A percentile compares a stretch with the other conserved stretches of the same genome.
Conservation (phyloP, 1,140 invertebrate species). For the Sipha flava region DNA sequence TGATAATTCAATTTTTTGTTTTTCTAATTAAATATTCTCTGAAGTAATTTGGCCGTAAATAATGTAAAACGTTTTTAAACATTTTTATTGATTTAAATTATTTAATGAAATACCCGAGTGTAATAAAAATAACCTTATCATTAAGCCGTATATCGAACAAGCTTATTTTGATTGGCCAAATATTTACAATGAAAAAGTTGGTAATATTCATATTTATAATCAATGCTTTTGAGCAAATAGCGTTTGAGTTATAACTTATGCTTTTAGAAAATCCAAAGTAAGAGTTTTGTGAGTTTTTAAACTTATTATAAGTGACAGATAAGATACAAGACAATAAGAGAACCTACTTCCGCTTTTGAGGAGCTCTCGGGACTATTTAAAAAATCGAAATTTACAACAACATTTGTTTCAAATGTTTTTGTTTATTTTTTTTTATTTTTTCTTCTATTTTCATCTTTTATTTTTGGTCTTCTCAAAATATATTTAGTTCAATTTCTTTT, state of each 20-base stretch:
- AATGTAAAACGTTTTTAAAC: too few relatives aligned
- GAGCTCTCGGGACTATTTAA: background rate
- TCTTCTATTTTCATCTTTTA: background rate
- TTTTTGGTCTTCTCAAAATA: background rate
- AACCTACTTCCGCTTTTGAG: background rate
- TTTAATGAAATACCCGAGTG: too few relatives aligned
- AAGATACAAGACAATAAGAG: background rate
- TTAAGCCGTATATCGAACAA: too few relatives aligned
- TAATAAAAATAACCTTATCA: too few relatives aligned
- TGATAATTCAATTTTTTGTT: too few relatives aligned
- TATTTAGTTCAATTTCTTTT: slow-evolving; percentile 13
- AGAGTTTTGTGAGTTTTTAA: background rate
- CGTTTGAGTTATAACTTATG: background rate
- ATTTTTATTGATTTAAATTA: too few relatives aligned
- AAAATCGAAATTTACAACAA: slow-evolving; percentile 14
- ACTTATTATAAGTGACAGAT: background rate
- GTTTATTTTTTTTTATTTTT: background rate
- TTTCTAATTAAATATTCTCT: too few relatives aligned
- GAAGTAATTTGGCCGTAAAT: too few relatives aligned
- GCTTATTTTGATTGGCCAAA: too few relatives aligned
- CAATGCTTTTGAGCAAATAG: too few relatives aligned
- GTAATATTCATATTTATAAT: too few relatives aligned
- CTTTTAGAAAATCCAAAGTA: background rate
- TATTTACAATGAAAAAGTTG: too few relatives aligned
- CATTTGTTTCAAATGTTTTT: slow-evolving; percentile 13